Base-by-base conservation (phyloP, 2,113 vertebrate genomes). In the Perca schrenkii region DNA sequence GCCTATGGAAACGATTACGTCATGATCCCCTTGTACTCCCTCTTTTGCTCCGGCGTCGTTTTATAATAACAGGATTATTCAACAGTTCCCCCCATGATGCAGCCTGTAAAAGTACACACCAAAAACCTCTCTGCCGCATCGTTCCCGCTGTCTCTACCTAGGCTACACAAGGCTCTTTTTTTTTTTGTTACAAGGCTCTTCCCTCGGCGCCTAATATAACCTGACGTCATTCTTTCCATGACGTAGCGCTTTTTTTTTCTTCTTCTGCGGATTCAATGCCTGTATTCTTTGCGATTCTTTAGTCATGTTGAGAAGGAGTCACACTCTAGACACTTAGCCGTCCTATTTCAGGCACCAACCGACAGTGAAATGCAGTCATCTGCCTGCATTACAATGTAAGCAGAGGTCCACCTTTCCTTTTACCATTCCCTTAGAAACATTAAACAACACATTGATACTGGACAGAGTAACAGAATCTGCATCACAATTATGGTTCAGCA, bases 181-280 rank as follows among this genome's bases (percentile, higher is more conserved):
- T 8, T 40, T 43, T 43, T 43, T 43, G 11, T 11, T 3, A 88
- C 74, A 77, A 83, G 77, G 88, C 93, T 91, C 94, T 95, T 95
- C 91, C 92, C 91, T 89, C 78, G 79, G 86, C 86, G 90, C 86
- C 93, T 94, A 94, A 95, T 96, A 93, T 93, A 93, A 93, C 94
- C 91, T 95, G 94, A 96, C 95, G 95, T 96, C 95, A 96, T 91
- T 95, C 75, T 96, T 96, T 96, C 95, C 95, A 96, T 96, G 95
- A 96, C 94, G 95, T 95, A 85, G 90, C 77, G 83, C 86, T 72
- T 90, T 84, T 94, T 94, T 86, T 86, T 74, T 68, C 67, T 67
- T 62, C 77, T 77, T 74, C 68, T 79, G 70, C 64, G 54, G 58
- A 86, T 80, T 93, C 85, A 92, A 89, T 90, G 89, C 70, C 86